These are phyloP conservation scores for Saturnia pavonia DNA, from an alignment of 2,888 invertebrate genomes.

Conservation along the genomic window DNA sequence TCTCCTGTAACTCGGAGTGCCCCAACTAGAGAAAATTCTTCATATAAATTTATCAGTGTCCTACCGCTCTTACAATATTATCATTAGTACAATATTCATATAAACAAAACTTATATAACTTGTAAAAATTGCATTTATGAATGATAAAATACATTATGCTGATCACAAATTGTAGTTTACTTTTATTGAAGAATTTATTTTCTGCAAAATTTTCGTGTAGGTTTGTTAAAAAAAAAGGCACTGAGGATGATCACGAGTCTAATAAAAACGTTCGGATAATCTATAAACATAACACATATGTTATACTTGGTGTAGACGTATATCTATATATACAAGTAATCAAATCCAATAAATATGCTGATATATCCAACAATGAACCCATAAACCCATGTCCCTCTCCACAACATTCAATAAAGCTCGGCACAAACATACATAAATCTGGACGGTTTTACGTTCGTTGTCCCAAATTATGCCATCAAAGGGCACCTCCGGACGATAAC, in stretches of 20 bases:
- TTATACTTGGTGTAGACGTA: not conserved
- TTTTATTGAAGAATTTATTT: not conserved
- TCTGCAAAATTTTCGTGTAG: not conserved
- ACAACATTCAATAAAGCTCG: conserved; percentile 70
- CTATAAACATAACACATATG: conserved; percentile 5
- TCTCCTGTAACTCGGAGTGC: no score
- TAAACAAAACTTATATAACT: no score
- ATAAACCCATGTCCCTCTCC: conserved; percentile 62
- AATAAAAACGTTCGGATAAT: not conserved
- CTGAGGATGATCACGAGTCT: not conserved
- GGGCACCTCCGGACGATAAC: conserved; percentile 60
- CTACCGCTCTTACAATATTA: no score
- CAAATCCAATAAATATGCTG: conserved; percentile 33
- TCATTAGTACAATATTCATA: no score
- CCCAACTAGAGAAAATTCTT: no score
- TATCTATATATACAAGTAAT: conserved; percentile 24
- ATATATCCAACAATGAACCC: conserved; percentile 41
- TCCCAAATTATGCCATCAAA: conserved; percentile 78
- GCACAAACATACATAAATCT: conserved; percentile 73
- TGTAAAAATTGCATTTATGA: no score
- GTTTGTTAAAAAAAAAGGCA: not conserved
- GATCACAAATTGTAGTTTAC: not conserved
- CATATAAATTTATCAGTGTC: no score
- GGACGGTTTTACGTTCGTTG: conserved; percentile 65
- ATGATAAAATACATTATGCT: no score